Evolutionary conservation across 2,797 vertebrate species (phyloP).

Genomic region (Selene dorsalis): DNA sequence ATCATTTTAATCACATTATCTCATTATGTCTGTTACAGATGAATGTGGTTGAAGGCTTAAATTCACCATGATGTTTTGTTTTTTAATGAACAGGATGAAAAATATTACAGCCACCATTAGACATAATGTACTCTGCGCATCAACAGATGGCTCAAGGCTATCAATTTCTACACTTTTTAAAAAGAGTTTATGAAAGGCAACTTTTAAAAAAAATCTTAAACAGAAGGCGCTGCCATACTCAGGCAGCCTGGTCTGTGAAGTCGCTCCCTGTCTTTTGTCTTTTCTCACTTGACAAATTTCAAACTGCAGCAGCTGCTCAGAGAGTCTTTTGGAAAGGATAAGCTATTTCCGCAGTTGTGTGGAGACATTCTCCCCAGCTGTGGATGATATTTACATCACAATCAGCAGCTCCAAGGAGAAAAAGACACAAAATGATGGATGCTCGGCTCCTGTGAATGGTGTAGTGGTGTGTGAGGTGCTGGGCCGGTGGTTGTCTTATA

Average conservation of each 20-base stretch:
- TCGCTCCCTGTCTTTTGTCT: background rate
- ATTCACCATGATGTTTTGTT: background rate
- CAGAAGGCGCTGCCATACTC: slow-evolving; percentile 29
- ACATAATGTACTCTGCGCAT: background rate
- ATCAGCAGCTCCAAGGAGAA: slow-evolving; percentile 4
- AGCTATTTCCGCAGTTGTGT: slow-evolving; percentile 47
- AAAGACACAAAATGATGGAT: slow-evolving; percentile 2
- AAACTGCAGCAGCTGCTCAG: slow-evolving; percentile 55
- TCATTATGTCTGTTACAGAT: background rate
- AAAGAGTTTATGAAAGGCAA: background rate
- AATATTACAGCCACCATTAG: background rate
- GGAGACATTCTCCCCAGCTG: slow-evolving; percentile 31
- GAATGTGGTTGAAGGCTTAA: background rate
- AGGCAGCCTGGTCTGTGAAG: slow-evolving; percentile 28
- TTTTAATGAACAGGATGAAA: slow-evolving; percentile 2
- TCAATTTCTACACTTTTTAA: background rate
- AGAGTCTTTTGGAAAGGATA: slow-evolving; percentile 20
- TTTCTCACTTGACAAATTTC: background rate
- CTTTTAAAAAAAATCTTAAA: slow-evolving; percentile 34
- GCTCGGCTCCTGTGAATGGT: slow-evolving; percentile 13
- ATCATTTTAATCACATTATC: background rate
- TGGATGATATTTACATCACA: slow-evolving; percentile 19
- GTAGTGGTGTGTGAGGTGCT: background rate
- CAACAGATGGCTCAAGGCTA: background rate
- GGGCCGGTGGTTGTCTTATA: slow-evolving; percentile 39